Evolutionary conservation across 2,797 vertebrate genomes (phyloP).

Genomic region (Pangasius krempfi): DNA sequence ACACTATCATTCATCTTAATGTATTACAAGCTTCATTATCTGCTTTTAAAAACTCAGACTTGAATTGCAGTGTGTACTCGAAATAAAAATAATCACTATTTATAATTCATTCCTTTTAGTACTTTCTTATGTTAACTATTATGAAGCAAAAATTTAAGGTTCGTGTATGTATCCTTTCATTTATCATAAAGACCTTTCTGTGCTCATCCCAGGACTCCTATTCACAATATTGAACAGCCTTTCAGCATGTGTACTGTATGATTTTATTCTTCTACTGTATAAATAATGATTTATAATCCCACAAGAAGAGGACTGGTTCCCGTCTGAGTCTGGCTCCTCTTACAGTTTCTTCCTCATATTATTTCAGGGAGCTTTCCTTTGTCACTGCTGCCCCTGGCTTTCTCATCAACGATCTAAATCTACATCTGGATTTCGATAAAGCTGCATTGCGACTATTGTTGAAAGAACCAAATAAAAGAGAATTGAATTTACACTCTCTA

Average conservation of each 20-base stretch:
- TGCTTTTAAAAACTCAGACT: not conserved
- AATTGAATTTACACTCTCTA: not conserved
- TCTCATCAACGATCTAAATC: not conserved
- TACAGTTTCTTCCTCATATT: not conserved
- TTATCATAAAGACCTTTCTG: not conserved
- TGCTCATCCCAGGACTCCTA: not conserved
- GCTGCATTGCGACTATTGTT: not conserved
- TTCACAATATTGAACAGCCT: not conserved
- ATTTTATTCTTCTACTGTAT: not conserved
- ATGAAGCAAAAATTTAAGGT: not conserved
- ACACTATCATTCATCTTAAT: not conserved
- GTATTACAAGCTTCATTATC: not conserved
- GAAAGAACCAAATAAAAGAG: not conserved
- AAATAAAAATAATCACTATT: not conserved
- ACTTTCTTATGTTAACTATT: not conserved
- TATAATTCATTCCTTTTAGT: not conserved
- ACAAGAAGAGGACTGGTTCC: not conserved
- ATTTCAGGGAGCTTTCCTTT: not conserved
- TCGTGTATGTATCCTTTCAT: not conserved
- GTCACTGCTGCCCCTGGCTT: not conserved
- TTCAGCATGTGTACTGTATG: not conserved
- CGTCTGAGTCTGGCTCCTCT: not conserved
- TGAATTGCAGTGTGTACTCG: not conserved
- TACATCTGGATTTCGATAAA: not conserved
- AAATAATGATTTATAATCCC: not conserved